Evolutionary conservation across 2,888 invertebrate species (phyloP).

Genomic region (Lacanobia wlatinum): DNA sequence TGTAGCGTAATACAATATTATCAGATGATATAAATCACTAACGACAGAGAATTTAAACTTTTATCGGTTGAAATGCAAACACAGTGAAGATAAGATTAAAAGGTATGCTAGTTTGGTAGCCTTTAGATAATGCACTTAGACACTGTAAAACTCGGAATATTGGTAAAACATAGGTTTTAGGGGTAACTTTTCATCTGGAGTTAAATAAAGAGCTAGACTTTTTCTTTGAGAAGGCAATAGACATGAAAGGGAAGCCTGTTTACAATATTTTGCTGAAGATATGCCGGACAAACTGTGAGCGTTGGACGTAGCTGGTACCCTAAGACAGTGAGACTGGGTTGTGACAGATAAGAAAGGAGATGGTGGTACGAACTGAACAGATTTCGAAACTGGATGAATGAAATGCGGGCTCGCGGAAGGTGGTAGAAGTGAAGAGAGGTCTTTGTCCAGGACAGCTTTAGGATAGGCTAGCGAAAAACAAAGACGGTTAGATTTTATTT

Average conservation of each 20-base stretch:
- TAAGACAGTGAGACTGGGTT: not conserved
- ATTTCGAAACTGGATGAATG: not conserved
- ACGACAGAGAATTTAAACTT: slow-evolving; percentile 18
- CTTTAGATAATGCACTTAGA: slow-evolving; percentile 4
- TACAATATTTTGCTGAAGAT: no score
- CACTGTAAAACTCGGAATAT: not conserved
- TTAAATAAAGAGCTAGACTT: not conserved
- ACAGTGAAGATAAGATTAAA: slow-evolving; percentile 50
- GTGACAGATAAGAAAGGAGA: not conserved
- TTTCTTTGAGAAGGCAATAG: not conserved
- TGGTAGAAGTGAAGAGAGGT: not conserved
- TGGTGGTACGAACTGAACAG: not conserved
- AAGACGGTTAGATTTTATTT: not conserved
- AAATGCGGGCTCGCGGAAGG: not conserved
- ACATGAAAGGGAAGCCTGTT: not conserved
- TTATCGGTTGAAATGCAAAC: slow-evolving; percentile 35
- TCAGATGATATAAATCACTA: slow-evolving; percentile 20
- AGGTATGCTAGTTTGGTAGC: slow-evolving; percentile 4
- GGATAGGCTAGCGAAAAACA: not conserved
- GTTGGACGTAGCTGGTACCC: not conserved
- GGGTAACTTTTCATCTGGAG: not conserved
- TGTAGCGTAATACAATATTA: not conserved
- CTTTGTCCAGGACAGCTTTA: not conserved
- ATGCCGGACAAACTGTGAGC: not conserved
- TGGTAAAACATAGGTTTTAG: not conserved